Percentiles rank a stretch among this genome's conserved stretches.
These are phyloP conservation scores for Odontamblyopus lacepedii DNA, from an alignment of 2,797 vertebrate species.

Conservation along the genomic window DNA sequence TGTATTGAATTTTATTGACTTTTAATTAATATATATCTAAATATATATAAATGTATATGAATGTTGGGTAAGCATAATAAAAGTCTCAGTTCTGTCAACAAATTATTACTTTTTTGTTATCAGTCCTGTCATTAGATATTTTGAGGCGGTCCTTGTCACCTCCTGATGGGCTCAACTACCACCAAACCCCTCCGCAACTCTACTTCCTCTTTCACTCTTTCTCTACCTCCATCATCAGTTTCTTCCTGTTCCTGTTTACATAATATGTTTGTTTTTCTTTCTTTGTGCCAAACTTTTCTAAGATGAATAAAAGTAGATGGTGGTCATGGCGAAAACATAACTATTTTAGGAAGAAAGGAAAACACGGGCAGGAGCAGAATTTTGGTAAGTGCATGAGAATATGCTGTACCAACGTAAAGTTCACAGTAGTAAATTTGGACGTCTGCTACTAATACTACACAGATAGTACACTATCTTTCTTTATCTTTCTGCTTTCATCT, in stretches of 20 bases:
- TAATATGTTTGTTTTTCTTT: conserved; percentile 31
- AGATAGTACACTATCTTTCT: not conserved
- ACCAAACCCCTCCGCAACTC: conserved; percentile 47
- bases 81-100: not conserved
- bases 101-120: not conserved
- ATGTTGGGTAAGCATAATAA: not conserved
- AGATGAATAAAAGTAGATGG: conserved; percentile 78
- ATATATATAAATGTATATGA: not conserved
- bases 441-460: not conserved
- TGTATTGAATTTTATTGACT: not conserved
- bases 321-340: conserved; percentile 69
- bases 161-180: conserved; percentile 14
- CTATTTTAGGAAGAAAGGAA: conserved; percentile 68
- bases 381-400: conserved; percentile 65
- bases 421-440: not conserved
- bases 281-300: not conserved
- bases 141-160: conserved; percentile 12
- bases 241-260: conserved; percentile 66
- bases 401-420: not conserved
- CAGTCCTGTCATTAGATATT: not conserved
- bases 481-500: not conserved
- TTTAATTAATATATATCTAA: not conserved
- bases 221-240: conserved; percentile 22
- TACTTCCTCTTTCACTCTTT: conserved; percentile 62
- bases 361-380: conserved; percentile 38